phyloP scores from a whole-genome alignment of 64 coral and sea anemone genomes.

The Stichodactyla mertensii region DNA sequence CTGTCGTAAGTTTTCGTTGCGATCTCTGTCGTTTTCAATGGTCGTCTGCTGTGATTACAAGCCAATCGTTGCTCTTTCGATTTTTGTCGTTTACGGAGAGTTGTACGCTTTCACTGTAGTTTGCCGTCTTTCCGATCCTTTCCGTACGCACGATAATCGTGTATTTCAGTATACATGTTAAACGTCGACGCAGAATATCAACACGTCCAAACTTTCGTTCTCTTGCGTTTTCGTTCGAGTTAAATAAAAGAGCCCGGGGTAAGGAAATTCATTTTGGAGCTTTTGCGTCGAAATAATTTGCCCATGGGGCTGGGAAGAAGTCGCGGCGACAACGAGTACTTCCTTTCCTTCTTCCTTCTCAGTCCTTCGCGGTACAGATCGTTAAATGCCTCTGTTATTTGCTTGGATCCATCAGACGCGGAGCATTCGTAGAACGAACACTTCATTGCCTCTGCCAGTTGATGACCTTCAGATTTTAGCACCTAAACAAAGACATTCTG shows the following conservation, averaged over 20 bases:
- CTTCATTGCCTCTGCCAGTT: conserved; percentile 40
- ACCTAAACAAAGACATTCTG: neutral
- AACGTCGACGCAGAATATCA: too few species aligned
- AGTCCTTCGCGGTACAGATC: conserved; percentile 50
- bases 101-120: too few species aligned
- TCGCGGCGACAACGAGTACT: conserved; percentile 37
- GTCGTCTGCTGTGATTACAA: too few species aligned
- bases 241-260: neutral
- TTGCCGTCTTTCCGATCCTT: too few species aligned
- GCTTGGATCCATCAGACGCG: conserved; percentile 40
- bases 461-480: conserved; percentile 38
- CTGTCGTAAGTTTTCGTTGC: too few species aligned
- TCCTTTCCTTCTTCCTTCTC: conserved; percentile 38
- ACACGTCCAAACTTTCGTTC: too few species aligned
- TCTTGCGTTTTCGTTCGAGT: too few species aligned
- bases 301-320: conserved; percentile 40
- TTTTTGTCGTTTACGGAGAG: too few species aligned
- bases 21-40: too few species aligned
- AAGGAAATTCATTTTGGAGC: neutral
- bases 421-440: conserved; percentile 55
- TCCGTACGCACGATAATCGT: too few species aligned
- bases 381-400: conserved; percentile 40
- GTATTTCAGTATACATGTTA: too few species aligned
- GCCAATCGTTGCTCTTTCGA: too few species aligned
- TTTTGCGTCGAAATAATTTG: conserved; percentile 61